phyloP scores from a whole-genome alignment of 2,797 vertebrate species.

The Buphagus erythrorhynchus region DNA sequence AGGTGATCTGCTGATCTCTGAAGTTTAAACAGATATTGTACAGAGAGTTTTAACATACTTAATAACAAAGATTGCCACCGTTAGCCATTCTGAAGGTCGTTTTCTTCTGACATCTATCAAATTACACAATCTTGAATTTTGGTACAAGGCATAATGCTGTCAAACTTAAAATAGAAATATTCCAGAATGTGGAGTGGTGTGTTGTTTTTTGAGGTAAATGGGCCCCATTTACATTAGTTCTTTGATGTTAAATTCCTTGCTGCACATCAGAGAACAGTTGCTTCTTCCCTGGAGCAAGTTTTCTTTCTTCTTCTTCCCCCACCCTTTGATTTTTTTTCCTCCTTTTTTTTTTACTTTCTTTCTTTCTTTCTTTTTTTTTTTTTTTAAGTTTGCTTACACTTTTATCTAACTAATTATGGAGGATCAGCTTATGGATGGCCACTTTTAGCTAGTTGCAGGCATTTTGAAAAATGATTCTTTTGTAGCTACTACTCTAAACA shows the following conservation, averaged over 20 bases:
- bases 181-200: conserved; percentile 64
- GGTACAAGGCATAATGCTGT: conserved; percentile 59
- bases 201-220: conserved; percentile 75
- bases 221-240: conserved; percentile 77
- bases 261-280: conserved; percentile 81
- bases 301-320: conserved; percentile 61
- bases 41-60: background rate
- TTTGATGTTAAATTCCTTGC: conserved; percentile 83
- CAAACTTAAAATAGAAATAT: conserved; percentile 68
- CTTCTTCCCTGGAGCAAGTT: conserved; percentile 80
- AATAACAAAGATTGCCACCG: conserved; percentile 16
- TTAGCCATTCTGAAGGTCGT: conserved; percentile 4
- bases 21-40: conserved; percentile 16
- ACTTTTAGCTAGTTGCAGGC: conserved; percentile 63
- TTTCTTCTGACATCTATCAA: conserved; percentile 70
- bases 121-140: conserved; percentile 63
- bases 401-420: conserved; percentile 76
- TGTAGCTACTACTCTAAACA: conserved; percentile 38
- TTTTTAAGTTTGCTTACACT: conserved; percentile 58
- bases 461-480: conserved; percentile 72
- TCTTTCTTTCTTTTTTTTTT: background rate
- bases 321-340: conserved; percentile 17
- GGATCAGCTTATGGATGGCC: conserved; percentile 63
- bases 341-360: background rate
- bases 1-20: conserved; percentile 21